These are phyloP conservation scores for Percopsis transmontana DNA, from an alignment of 2,113 vertebrate genomes.

Conservation along the genomic window DNA sequence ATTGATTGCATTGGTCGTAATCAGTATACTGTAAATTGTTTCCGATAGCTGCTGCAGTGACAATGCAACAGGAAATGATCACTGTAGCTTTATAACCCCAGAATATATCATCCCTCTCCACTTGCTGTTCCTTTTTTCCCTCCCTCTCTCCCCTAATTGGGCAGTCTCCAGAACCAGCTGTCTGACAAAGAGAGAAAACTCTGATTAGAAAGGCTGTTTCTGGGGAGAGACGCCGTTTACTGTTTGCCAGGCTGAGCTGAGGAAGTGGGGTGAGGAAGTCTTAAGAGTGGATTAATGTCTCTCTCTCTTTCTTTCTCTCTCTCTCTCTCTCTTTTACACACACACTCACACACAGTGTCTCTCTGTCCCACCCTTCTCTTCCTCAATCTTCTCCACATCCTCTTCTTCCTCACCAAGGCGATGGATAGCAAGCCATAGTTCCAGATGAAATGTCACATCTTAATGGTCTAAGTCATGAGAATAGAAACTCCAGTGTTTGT, in stretches of 20 bases:
- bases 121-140: constrained; percentile 3
- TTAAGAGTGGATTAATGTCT: constrained; percentile 66
- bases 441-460: constrained; percentile 50
- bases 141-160: constrained; percentile 57
- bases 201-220: constrained; percentile 61
- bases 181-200: constrained; percentile 46
- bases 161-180: constrained; percentile 67
- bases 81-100: constrained; percentile 45
- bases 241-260: constrained; percentile 60
- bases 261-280: constrained; percentile 60
- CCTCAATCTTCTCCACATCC: constrained; percentile 38
- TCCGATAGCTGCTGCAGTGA: constrained; percentile 39
- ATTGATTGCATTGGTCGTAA: constrained; percentile 32
- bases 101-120: constrained; percentile 10
- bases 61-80: constrained; percentile 58
- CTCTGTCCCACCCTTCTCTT: constrained; percentile 32
- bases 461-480: constrained; percentile 28
- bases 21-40: constrained; percentile 44
- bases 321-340: constrained; percentile 1
- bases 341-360: constrained; percentile 6
- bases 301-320: constrained; percentile 19
- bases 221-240: constrained; percentile 44
- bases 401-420: constrained; percentile 47
- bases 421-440: constrained; percentile 47
- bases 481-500: constrained; percentile 59